Evolutionary conservation across 2,797 vertebrate genomes (phyloP).

Genomic region (Scleropages formosus): DNA sequence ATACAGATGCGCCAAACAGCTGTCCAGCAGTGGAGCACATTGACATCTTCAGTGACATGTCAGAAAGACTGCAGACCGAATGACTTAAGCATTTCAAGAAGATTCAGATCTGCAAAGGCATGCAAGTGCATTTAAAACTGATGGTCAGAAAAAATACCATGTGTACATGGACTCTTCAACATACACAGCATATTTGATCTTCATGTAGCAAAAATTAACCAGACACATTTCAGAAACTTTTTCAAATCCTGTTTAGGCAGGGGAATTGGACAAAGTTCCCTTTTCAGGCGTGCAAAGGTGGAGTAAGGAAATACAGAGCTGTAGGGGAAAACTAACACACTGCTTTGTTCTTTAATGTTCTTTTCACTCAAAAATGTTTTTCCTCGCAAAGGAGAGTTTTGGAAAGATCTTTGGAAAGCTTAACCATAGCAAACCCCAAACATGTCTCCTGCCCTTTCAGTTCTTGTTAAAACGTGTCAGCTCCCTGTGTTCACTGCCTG

Average conservation of each 20-base stretch:
- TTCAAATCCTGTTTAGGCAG: conserved; percentile 18
- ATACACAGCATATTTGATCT: too few species aligned
- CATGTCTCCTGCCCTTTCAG: conserved; percentile 37
- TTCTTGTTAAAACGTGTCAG: conserved; percentile 51
- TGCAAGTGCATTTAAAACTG: too few species aligned
- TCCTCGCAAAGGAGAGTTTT: conserved; percentile 41
- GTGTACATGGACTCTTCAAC: too few species aligned
- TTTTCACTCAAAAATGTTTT: conserved; percentile 35
- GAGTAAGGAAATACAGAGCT: conserved; percentile 27
- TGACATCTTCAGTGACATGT: too few species aligned
- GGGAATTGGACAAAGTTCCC: conserved; percentile 30
- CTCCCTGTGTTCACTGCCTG: conserved; percentile 43
- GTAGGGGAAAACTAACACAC: conserved; percentile 28
- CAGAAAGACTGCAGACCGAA: too few species aligned
- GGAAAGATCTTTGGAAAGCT: conserved; percentile 54
- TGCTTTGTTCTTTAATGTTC: conserved; percentile 35
- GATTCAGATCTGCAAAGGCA: too few species aligned
- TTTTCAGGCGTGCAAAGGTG: conserved; percentile 41
- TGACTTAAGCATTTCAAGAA: too few species aligned
- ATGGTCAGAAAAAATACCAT: too few species aligned
- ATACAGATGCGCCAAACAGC: too few species aligned
- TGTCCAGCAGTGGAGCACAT: too few species aligned
- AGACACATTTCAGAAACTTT: conserved; percentile 30
- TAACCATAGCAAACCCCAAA: conserved; percentile 42
- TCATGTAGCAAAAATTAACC: not conserved